Conservation (phyloP, 2,888 invertebrate genomes). For the Anarsia innoxiella region DNA sequence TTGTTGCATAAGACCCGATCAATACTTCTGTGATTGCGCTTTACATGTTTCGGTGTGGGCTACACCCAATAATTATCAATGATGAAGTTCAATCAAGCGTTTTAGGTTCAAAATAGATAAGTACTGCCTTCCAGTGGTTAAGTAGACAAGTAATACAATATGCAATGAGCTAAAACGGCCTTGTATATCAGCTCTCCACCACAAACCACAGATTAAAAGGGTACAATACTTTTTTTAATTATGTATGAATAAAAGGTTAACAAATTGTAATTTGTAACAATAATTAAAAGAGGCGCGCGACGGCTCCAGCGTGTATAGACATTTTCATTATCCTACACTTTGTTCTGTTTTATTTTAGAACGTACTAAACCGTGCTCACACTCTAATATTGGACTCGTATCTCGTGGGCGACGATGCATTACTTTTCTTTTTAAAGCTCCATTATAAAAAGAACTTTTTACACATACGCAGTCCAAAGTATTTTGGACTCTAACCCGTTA, state of each 20-base stretch:
- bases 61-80: too few species aligned
- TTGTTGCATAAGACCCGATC: too few species aligned
- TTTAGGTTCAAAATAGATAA: too few species aligned
- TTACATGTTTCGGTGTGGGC: too few species aligned
- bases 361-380: constrained; percentile 27
- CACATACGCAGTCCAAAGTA: constrained; percentile 16
- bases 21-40: too few species aligned
- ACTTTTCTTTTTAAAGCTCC: constrained; percentile 35
- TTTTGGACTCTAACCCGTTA: constrained; percentile 19
- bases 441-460: constrained; percentile 27
- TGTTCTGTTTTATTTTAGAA: neutral
- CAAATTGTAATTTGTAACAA: too few species aligned
- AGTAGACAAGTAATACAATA: constrained; percentile 7
- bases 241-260: neutral
- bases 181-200: constrained; percentile 2
- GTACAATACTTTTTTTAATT: neutral
- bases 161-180: constrained; percentile 7
- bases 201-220: constrained; percentile 7
- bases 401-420: constrained; percentile 39
- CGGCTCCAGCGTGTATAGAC: too few species aligned
- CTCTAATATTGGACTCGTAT: constrained; percentile 33
- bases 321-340: too few species aligned
- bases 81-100: too few species aligned
- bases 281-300: too few species aligned
- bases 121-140: too few species aligned